These are phyloP conservation scores for Phenganax marumi DNA, from an alignment of 92 coral and sea anemone species.

Conservation along the genomic window DNA sequence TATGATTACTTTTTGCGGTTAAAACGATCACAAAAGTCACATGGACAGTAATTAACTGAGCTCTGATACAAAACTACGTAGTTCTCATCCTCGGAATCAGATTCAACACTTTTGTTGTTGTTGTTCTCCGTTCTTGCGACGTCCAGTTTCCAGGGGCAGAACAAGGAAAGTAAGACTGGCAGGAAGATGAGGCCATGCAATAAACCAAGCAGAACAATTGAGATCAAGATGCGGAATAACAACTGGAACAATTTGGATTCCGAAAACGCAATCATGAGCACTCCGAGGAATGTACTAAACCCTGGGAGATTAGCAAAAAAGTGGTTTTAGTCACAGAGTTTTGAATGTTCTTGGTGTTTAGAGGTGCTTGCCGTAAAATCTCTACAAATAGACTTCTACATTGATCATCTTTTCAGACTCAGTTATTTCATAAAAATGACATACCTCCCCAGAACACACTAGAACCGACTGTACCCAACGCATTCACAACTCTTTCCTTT, in stretches of 20 bases:
- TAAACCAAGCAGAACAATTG: conserved; percentile 69
- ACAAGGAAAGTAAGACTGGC: conserved; percentile 71
- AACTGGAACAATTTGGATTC: conserved; percentile 73
- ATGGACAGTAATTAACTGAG: conserved; percentile 23
- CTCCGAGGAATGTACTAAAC: conserved; percentile 70
- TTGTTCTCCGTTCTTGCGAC: neutral
- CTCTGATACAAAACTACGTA: neutral
- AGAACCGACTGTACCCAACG: conserved; percentile 43
- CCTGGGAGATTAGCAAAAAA: conserved; percentile 46
- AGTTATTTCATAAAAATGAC: neutral
- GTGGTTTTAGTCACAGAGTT: neutral
- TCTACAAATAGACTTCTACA: neutral
- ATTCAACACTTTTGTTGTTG: neutral
- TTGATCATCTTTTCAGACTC: no score
- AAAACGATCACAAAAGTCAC: conserved; percentile 33
- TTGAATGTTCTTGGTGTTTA: neutral
- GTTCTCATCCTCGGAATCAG: conserved; percentile 16
- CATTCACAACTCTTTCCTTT: conserved; percentile 24
- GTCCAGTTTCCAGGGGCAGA: conserved; percentile 51
- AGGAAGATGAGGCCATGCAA: conserved; percentile 72
- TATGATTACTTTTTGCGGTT: neutral
- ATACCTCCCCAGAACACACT: conserved; percentile 53
- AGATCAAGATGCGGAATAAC: conserved; percentile 71
- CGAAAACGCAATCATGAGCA: conserved; percentile 63
- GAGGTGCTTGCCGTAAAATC: neutral